Percentiles rank a stretch among this genome's conserved stretches.
These are phyloP conservation scores for Chloroceryle amazona DNA, from an alignment of 2,797 vertebrate species.

Conservation along the genomic window DNA sequence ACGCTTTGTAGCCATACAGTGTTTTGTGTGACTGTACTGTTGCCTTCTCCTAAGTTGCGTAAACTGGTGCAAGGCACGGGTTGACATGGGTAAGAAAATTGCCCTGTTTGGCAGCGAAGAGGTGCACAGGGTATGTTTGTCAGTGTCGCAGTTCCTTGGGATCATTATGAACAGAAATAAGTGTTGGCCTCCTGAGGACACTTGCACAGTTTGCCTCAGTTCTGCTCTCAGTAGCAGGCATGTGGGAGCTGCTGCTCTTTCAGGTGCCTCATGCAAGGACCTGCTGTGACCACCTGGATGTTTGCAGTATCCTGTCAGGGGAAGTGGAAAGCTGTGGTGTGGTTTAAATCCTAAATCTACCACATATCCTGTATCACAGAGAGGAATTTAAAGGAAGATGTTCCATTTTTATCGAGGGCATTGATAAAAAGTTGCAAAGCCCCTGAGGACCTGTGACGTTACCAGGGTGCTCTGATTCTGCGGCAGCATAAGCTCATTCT, in stretches of 20 bases:
- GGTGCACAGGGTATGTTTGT: not conserved
- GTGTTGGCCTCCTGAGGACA: not conserved
- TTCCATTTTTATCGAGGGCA: not conserved
- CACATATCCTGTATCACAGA: not conserved
- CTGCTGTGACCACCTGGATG: not conserved
- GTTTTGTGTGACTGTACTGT: not conserved
- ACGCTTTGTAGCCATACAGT: accelerated
- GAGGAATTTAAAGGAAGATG: not conserved
- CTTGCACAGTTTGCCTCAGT: not conserved
- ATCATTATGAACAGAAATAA: not conserved
- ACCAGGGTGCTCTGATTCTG: not conserved
- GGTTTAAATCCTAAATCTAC: not conserved
- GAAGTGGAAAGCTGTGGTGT: not conserved
- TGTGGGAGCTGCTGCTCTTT: not conserved
- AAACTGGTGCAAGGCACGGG: not conserved
- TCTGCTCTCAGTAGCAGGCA: accelerated
- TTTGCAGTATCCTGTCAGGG: not conserved
- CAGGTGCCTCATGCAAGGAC: accelerated
- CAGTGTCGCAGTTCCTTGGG: not conserved
- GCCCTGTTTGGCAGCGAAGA: not conserved
- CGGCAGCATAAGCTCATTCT: not conserved
- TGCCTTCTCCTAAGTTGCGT: not conserved
- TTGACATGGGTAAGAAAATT: accelerated
- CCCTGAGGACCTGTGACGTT: not conserved
- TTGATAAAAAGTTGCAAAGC: not conserved